phyloP scores from a whole-genome alignment of 2,113 vertebrate genomes.

The Pteronura brasiliensis region DNA sequence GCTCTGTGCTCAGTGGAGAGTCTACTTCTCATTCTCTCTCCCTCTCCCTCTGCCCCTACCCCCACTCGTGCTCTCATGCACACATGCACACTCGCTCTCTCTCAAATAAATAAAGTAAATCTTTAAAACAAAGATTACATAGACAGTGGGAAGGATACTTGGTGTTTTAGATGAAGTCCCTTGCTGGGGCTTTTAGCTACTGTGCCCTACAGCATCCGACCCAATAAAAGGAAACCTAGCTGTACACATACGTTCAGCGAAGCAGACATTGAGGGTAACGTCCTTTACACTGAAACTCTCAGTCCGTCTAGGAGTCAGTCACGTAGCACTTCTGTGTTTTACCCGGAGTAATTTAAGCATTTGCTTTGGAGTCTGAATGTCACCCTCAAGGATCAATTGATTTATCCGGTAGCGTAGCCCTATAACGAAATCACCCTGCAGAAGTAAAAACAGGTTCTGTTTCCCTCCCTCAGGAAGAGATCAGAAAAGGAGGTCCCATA shows the following conservation, averaged over 20 bases:
- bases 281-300: background rate
- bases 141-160: accelerated
- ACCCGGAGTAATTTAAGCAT: background rate
- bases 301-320: background rate
- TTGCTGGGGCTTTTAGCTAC: accelerated
- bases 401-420: background rate
- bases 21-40: background rate
- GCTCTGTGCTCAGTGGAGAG: background rate
- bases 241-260: accelerated
- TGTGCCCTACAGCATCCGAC: accelerated
- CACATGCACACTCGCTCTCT: background rate
- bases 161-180: background rate
- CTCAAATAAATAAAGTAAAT: background rate
- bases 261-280: accelerated
- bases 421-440: accelerated
- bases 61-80: too few species aligned
- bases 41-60: too few species aligned
- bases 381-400: background rate
- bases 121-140: background rate
- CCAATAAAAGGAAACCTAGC: background rate
- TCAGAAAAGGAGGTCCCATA: accelerated
- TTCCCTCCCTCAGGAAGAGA: background rate
- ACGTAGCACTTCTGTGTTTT: background rate
- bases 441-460: accelerated
- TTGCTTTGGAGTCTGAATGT: background rate